These are phyloP conservation scores for Cichladusa arquata DNA, from an alignment of 2,113 vertebrate genomes.

Conservation along the genomic window DNA sequence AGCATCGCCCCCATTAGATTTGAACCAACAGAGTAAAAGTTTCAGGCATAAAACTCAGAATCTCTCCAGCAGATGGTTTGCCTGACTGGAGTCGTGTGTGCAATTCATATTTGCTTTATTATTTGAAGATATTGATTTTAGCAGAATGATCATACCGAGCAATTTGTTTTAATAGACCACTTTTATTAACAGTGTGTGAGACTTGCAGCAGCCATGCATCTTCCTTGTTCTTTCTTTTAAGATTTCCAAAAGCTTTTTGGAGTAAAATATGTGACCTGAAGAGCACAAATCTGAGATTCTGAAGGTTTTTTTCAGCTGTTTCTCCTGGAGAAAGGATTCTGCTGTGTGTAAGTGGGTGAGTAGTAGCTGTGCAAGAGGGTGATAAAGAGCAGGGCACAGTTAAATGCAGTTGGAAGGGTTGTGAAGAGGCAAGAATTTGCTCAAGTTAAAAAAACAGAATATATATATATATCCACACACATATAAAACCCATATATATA, in stretches of 20 bases:
- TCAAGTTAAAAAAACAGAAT: background rate
- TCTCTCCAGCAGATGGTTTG: background rate
- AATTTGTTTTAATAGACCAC: constrained; percentile 4
- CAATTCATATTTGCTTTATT: background rate
- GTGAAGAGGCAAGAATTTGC: background rate
- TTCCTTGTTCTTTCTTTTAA: background rate
- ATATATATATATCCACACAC: accelerated
- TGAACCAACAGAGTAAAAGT: background rate
- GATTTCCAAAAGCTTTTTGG: background rate
- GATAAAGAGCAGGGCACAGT: background rate
- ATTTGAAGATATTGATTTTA: constrained; percentile 31
- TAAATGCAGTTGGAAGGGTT: background rate
- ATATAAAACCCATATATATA: too few relatives aligned
- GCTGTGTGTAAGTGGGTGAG: background rate
- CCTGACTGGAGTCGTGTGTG: background rate
- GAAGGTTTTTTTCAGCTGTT: background rate
- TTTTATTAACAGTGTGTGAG: background rate
- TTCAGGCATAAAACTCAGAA: background rate
- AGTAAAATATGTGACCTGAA: background rate
- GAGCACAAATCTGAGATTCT: background rate
- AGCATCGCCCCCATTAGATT: background rate
- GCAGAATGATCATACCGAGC: background rate
- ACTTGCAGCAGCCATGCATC: background rate
- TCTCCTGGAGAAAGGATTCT: background rate
- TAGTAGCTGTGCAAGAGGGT: background rate